Base-by-base conservation (phyloP, 2,888 invertebrate species). In the Cactoblastis cactorum region DNA sequence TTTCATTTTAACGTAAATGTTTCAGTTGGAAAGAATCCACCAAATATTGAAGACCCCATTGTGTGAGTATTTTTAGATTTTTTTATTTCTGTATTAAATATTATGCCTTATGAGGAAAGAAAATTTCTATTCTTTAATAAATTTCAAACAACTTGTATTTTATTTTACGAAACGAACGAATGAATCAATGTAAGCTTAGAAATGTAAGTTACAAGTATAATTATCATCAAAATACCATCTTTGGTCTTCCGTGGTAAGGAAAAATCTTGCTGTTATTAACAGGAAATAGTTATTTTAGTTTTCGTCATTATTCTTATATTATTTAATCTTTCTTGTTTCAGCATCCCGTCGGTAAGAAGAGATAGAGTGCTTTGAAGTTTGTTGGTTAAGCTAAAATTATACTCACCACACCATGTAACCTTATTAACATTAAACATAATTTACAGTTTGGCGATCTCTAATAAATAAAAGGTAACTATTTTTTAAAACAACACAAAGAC, bases 21-120 rank as follows among this genome's bases (percentile, higher is more conserved):
- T 62, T 46, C 67, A 69, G 70, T 55, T 53, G 67, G 62, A 17
- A 51, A 60, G 3, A 53, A 52, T 37, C 62, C 66, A 4, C 58
- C 63, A 19, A 53, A 56, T 15, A 39, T 59, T 34, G 51, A 57
- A 14, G 51, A 55, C 9, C 54, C 48, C 14, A 56, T 59, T 5
- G 12, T 49, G 55, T 58, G 48, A 55, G 54, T 58, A 17, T 3
- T 18, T 35, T 11, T 33, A n/a, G 22, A 33, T 11, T 34, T n/a
- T n/a, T 32, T 8, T 24, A 8, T 24, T 24, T 24, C 24, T 3
- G 8, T 24, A 24, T 24, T 24, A 24, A 24, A n/a, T n/a, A n/a
- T n/a, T n/a, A n/a, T n/a, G n/a, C n/a, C n/a, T n/a, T n/a, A n/a
- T n/a, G n/a, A n/a, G n/a, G n/a, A n/a, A n/a, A n/a, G n/a, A n/a